These are phyloP conservation scores for Cynoglossus semilaevis DNA, from an alignment of 2,113 vertebrate genomes.

Conservation along the genomic window DNA sequence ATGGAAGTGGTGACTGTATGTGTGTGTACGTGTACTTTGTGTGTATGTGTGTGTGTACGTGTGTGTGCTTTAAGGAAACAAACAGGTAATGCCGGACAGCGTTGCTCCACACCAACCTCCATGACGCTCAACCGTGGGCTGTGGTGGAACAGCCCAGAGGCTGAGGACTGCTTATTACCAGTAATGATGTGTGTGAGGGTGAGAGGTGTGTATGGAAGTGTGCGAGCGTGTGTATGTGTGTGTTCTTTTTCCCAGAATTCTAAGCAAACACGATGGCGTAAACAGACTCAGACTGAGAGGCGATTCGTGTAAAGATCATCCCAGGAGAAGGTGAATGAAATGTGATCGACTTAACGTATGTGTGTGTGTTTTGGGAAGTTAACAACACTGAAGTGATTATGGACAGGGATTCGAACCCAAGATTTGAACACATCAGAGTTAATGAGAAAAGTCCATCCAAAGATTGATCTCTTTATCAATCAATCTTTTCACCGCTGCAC, in stretches of 20 bases:
- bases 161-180: slow-evolving; percentile 22
- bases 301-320: background rate
- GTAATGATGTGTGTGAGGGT: slow-evolving; percentile 17
- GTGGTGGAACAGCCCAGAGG: slow-evolving; percentile 26
- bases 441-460: too few relatives aligned
- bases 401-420: slow-evolving; percentile 22
- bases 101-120: slow-evolving; percentile 19
- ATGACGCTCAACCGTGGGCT: slow-evolving; percentile 23
- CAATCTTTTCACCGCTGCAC: too few relatives aligned
- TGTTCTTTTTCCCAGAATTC: slow-evolving; percentile 21
- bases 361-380: slow-evolving; percentile 3
- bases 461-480: too few relatives aligned
- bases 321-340: slow-evolving; percentile 10
- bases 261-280: background rate
- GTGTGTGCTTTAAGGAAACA: slow-evolving; percentile 22
- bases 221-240: slow-evolving; percentile 2
- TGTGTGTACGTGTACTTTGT: too few relatives aligned
- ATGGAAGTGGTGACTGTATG: slow-evolving; percentile 8
- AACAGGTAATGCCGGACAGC: slow-evolving; percentile 14
- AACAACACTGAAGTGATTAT: slow-evolving; percentile 29
- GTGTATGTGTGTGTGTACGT: too few relatives aligned
- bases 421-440: slow-evolving; percentile 35
- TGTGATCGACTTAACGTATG: background rate
- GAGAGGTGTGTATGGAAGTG: background rate
- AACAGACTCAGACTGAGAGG: background rate